Percentiles rank a stretch among this genome's conserved stretches.
Conservation (phyloP, 2,113 vertebrate species). For the Sapayoa aenigma region DNA sequence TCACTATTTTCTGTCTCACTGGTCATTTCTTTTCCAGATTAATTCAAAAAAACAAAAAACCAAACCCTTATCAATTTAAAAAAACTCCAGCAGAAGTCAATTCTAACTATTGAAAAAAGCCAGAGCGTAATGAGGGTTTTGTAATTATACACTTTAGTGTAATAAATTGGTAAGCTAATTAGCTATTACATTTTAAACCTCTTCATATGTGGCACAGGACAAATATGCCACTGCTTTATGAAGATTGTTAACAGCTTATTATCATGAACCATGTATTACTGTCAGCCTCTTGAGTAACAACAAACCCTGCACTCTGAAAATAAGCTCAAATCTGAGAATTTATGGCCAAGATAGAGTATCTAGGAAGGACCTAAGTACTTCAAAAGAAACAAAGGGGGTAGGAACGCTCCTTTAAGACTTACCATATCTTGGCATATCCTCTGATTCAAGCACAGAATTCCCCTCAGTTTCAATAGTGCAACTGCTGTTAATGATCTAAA, state of each 20-base stretch:
- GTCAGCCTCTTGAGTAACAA: neutral
- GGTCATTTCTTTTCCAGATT: neutral
- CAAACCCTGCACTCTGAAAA: neutral
- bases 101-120: neutral
- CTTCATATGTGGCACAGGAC: neutral
- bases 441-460: neutral
- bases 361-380: neutral
- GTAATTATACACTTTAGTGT: neutral
- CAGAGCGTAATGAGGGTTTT: neutral
- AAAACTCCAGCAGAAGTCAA: neutral
- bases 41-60: neutral
- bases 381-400: neutral
- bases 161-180: neutral
- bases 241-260: neutral
- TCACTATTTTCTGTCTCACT: neutral
- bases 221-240: neutral
- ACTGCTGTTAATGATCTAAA: neutral
- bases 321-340: neutral
- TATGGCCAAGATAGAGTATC: neutral
- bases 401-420: neutral
- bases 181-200: neutral
- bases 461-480: rapidly evolving
- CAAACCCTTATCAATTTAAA: neutral
- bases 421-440: neutral
- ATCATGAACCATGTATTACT: neutral